A percentile compares a stretch with the other conserved stretches of the same genome.
These are phyloP conservation scores for Epinephelus lanceolatus DNA, from an alignment of 2,113 vertebrate genomes.

Conservation along the genomic window DNA sequence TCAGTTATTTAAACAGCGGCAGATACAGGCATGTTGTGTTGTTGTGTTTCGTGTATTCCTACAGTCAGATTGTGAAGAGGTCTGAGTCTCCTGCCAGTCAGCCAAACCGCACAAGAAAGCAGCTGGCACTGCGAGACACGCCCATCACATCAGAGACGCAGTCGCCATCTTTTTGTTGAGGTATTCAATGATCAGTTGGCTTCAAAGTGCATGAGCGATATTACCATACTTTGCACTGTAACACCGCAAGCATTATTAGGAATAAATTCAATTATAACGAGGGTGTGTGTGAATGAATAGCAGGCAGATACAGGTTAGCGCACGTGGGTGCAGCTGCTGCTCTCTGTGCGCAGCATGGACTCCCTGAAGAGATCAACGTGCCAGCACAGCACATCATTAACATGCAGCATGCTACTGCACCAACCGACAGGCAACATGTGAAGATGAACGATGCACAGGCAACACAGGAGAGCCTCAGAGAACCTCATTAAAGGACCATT, in stretches of 20 bases:
- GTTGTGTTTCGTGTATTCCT: constrained; percentile 20
- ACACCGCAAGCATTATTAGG: constrained; percentile 23
- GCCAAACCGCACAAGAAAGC: constrained; percentile 39
- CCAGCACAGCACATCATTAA: constrained; percentile 70
- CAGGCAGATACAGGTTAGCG: constrained; percentile 61
- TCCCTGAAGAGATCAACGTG: constrained; percentile 68
- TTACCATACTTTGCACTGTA: constrained; percentile 22
- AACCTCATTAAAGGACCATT: neutral
- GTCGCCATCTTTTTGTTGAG: constrained; percentile 32
- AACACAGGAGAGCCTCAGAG: neutral
- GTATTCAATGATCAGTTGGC: constrained; percentile 20
- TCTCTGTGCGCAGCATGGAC: constrained; percentile 46
- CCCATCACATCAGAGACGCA: constrained; percentile 52
- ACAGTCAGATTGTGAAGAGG: constrained; percentile 23
- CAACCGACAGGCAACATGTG: constrained; percentile 51
- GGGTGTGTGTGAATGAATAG: constrained; percentile 9
- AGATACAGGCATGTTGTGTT: constrained; percentile 18
- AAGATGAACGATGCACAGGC: constrained; percentile 6
- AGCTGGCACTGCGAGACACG: constrained; percentile 57
- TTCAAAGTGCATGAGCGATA: constrained; percentile 1
- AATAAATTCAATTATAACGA: constrained; percentile 2
- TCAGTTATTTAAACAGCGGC: constrained; percentile 27
- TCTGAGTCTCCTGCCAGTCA: constrained; percentile 8
- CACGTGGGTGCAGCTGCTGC: constrained; percentile 49
- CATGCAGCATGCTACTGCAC: constrained; percentile 58